Evolutionary conservation across 2,888 invertebrate species (phyloP), one percentile per base, ranked within the genome.

Genomic region (Ctena decussata): DNA sequence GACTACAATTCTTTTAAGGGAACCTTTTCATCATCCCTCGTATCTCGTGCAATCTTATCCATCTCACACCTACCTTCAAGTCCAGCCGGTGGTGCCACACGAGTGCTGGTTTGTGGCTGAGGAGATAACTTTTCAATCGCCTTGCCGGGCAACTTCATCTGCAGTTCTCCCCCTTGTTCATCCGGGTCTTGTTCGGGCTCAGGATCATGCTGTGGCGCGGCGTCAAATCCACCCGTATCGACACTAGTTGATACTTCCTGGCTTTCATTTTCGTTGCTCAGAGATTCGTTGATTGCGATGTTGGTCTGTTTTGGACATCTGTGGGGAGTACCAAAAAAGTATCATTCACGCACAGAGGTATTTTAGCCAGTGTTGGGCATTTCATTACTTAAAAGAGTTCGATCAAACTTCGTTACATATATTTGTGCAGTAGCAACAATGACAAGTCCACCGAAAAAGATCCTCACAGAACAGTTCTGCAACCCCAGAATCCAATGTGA

Each of bases 271-370:
- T 72, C 72, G 30, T 72, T 30, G 72, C 72, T 72, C 1, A 72
- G 30, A 11, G 44, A 44, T 27, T 72, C 72, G 1, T 3, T 44
- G 1, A 72, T 72, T 27, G 72, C 24, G 3, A 72, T n/a, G 27
- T 72, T 72, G 1, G 44, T 72, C 44, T 72, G 72, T 44, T 72
- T 72, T 8, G 24, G 72, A 37, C 72, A 72, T 18, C 72, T 72
- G 8, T 1, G 18, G n/a, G n/a, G n/a, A n/a, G n/a, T n/a, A n/a
- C n/a, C n/a, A n/a, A n/a, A n/a, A n/a, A n/a, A n/a, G n/a, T n/a
- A n/a, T n/a, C n/a, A n/a, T n/a, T n/a, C n/a, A n/a, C n/a, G n/a
- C n/a, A n/a, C n/a, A n/a, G n/a, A n/a, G n/a, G n/a, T n/a, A n/a
- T n/a, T n/a, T n/a, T n/a, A n/a, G n/a, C n/a, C n/a, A n/a, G n/a